Evolutionary conservation across 64 coral and sea anemone genomes (phyloP), one percentile per base, ranked within the genome.

Genomic region (Trachythela sp.): DNA sequence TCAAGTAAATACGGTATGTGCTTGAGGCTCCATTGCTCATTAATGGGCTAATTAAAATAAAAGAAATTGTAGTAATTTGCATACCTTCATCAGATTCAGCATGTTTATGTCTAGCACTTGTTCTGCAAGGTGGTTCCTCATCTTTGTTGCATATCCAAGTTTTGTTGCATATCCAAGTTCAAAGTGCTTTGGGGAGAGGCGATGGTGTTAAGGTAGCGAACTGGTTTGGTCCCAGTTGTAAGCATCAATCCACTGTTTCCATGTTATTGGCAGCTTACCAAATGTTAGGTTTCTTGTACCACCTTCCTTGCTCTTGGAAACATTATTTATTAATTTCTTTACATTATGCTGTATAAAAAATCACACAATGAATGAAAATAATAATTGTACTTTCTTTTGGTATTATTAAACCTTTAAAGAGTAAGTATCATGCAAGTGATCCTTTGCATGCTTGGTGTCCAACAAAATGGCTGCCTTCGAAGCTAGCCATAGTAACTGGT

Each of bases 161-260:
- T n/a, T n/a, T n/a, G n/a, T n/a, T n/a, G n/a, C 68, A 72, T 72
- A 72, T n/a, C 68, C 68, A 0, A 72, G 68, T 72, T 72, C 68
- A 72, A 72, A 72, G 33, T 72, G 68, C 33, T 72, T 72, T 31
- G 68, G 68, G 1, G 18, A 31, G 24, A 72, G 33, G 68, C 29
- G 68, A 27, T 72, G 68, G 29, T 72, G 68, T 26, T 24, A 72
- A 35, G 68, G 68, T 35, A 72, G 33, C 10, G 68, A 72, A 72
- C 10, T 72, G 24, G 68, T 72, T 72, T 72, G 68, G 68, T 72
- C 68, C 68, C 68, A 72, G 68, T 27, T 72, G 26, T 72, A 72
- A 72, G 68, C 68, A 72, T 72, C 68, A 72, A 72, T 72, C 68
- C 68, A 72, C 33, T 72, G 68, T 72, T 72, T 72, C 68, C 68